phyloP scores from a whole-genome alignment of 2,113 vertebrate species.

The Nothocercus nigrocapillus region DNA sequence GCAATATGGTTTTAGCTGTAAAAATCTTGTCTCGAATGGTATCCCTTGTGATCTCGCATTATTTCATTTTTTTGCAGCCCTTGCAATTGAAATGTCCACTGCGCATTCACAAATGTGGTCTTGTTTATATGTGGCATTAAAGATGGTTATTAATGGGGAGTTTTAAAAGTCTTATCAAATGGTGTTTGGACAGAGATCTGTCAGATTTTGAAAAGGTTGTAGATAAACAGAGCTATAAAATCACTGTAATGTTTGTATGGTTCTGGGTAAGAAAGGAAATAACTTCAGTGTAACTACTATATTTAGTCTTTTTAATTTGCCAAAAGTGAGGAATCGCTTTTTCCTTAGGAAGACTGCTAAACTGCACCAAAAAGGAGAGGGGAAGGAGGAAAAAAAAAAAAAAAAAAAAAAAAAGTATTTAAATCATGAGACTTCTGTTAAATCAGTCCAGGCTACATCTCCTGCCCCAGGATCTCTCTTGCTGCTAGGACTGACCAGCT shows the following conservation, averaged over 20 bases:
- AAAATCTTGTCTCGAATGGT: neutral
- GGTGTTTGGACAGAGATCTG: conserved; percentile 39
- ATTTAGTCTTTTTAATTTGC: neutral
- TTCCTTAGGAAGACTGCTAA: neutral
- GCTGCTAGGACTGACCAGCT: neutral
- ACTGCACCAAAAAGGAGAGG: neutral
- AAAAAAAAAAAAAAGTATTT: neutral
- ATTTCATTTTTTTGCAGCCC: neutral
- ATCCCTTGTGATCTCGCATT: neutral
- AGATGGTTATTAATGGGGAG: neutral
- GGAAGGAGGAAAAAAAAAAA: neutral
- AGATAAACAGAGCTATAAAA: conserved; percentile 39
- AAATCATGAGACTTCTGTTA: neutral
- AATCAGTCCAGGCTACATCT: neutral
- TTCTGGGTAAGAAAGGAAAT: conserved; percentile 49
- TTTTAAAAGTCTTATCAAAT: neutral
- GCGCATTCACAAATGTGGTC: neutral
- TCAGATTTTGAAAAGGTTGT: neutral
- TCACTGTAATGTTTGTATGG: conserved; percentile 12
- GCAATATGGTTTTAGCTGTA: neutral
- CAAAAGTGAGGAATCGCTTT: neutral
- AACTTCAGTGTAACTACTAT: neutral
- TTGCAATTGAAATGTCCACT: neutral
- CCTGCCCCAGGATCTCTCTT: neutral
- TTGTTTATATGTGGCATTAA: conserved; percentile 23